These are phyloP conservation scores for Orgyia antiqua DNA, from an alignment of 2,888 invertebrate genomes.

Conservation along the genomic window DNA sequence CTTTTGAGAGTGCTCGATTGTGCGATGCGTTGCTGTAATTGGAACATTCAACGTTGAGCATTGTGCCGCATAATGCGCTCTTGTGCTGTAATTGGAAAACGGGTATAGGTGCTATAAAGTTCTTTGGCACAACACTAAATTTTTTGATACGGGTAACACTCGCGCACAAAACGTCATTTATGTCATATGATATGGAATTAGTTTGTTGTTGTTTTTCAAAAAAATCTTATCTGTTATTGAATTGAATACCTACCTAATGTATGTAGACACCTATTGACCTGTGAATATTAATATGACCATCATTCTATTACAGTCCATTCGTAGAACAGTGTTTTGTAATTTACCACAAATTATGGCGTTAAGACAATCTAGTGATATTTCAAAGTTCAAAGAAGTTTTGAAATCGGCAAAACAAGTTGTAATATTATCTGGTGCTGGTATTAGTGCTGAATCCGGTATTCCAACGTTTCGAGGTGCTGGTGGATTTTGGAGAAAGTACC, in stretches of 20 bases:
- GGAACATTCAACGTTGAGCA: no score
- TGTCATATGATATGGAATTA: neutral
- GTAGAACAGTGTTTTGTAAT: conserved; percentile 12
- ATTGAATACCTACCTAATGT: no score
- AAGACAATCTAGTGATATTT: conserved; percentile 36
- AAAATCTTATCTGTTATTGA: no score
- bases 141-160: no score
- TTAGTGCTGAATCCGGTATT: conserved; percentile 87
- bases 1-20: no score
- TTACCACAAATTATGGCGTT: conserved; percentile 23
- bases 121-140: no score
- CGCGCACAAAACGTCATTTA: neutral
- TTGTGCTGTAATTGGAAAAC: no score
- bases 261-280: no score
- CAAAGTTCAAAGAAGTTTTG: conserved; percentile 70
- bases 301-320: conserved; percentile 15
- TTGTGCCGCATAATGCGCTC: no score
- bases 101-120: no score
- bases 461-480: conserved; percentile 89
- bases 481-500: conserved; percentile 72
- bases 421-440: conserved; percentile 81
- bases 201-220: no score
- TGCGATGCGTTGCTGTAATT: no score
- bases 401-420: conserved; percentile 77
- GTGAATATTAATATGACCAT: conserved; percentile 22